Base-by-base conservation (phyloP, 1,140 invertebrate genomes). In the Lordiphosa clarofinis region DNA sequence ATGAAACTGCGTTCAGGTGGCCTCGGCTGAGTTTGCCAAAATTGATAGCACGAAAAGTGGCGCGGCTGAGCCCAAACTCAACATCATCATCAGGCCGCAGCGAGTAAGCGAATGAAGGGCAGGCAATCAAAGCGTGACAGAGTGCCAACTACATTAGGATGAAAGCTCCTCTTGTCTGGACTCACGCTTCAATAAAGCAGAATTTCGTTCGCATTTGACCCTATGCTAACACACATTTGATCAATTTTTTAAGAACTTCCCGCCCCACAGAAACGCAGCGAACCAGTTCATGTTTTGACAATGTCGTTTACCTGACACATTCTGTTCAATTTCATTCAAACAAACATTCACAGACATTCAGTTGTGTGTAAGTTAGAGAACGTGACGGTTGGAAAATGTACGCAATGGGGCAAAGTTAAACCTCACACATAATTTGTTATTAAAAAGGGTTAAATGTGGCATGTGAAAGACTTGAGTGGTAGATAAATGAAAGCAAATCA, bases 101-200 rank as follows among this genome's bases (percentile, higher is more conserved):
- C 15, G 24, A 31, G 24, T 46, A 7, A 46, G 24, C 24, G 43
- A 46, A 13, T 11, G 53, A 44, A 19, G 24, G 31, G 43, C 31
- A 67, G 63, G 58, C 58, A 72, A 73, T 73, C 71, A 68, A 73
- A 73, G 63, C 71, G 71, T 73, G 69, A 73, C 71, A 67, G 50
- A 58, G 56, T 52, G 48, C 43, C 43, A 21, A 43, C 48, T 39
- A 13, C 21, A 60, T 31, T 13, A n/a, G 44, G 19, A 49, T 49
- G 9, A 9, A n/a, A 21, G 38, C 47, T 49, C 40, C 50, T 55
- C 7, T 53, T 65, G 39, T 13, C 24, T 54, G 38, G 58, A 38
- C 67, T 49, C 57, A 67, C 67, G 62, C 11, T 46, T 38, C 35
- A 58, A 58, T 73, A 55, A 57, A 46, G 42, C 31, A 37, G 21